Base-by-base conservation (phyloP, 2,797 vertebrate species). In the Bovichtus variegatus region DNA sequence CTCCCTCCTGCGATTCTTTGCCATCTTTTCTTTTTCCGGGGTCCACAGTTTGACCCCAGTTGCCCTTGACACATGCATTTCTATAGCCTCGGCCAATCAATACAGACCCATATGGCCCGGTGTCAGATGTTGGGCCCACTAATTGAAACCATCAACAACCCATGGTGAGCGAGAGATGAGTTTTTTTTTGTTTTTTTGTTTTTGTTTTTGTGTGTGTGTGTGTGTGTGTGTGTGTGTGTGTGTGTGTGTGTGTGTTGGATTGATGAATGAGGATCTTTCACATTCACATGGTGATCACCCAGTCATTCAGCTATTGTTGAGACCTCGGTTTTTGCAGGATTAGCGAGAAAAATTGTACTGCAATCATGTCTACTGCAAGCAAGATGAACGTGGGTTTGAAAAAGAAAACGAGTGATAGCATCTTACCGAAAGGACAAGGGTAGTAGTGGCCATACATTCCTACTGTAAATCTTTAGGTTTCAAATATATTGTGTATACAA, bases 21-120 rank as follows among this genome's bases (percentile, higher is more conserved):
- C 74, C 74, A 13, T 81, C 87, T 59, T 89, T 92, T 92, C 76
- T 89, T 78, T 84, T 83, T 71, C 72, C 9, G 12, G 76, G 75
- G 58, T 78, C 78, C 73, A 74, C 90, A 91, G 90, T 92, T 92
- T 93, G 93, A 93, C 91, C 93, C 90, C 82, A 82, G 85, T 93
- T 94, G 88, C 71, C 93, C 92, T 94, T 90, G 89, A 93, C 89
- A 93, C 90, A 92, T 87, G 7, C 80, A 86, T 90, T 90, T 92
- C 74, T 90, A 89, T 76, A 72, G 88, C 81, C 71, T 27, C 57
- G 86, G 82, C 91, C 92, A 91, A 92, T 93, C 90, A 92, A 93
- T 91, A 86, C 81, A 83, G 82, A 69, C 86, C 87, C 60, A 82
- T 78, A 80, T 77, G 83, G 80, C 82, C 89, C 58, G 13, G 81